Conservation (phyloP, 2,888 invertebrate genomes). For the Adelognathus sp. region DNA sequence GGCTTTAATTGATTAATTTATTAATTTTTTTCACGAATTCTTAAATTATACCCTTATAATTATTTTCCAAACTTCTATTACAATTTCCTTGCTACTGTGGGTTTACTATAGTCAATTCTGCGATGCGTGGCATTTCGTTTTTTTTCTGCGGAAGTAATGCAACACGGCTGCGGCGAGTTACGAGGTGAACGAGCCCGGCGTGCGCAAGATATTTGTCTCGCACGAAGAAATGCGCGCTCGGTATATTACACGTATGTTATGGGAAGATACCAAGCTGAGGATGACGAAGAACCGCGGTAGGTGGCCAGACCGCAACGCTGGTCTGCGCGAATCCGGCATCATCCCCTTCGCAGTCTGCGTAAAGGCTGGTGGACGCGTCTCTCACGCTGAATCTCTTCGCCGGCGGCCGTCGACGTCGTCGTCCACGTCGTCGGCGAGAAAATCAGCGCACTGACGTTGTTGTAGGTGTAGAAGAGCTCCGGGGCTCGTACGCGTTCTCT, state of each 20-base stretch:
- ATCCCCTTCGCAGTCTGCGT: conserved; percentile 22
- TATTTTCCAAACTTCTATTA: neutral
- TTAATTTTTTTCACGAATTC: neutral
- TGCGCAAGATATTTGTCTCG: conserved; percentile 48
- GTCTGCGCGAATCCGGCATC: conserved; percentile 42
- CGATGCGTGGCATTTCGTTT: neutral
- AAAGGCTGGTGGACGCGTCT: conserved; percentile 27
- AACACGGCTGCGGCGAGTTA: conserved; percentile 11
- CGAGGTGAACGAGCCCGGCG: conserved; percentile 39
- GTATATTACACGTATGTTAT: conserved; percentile 11
- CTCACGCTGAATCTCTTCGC: conserved; percentile 49
- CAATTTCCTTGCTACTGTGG: neutral
- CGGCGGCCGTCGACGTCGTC: conserved; percentile 17
- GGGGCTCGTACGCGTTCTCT: conserved; percentile 37
- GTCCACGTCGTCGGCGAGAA: conserved; percentile 11
- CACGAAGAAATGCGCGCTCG: conserved; percentile 26
- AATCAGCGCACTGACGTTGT: conserved; percentile 36
- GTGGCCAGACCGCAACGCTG: conserved; percentile 52
- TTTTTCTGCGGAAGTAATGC: conserved; percentile 50
- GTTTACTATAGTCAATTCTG: neutral
- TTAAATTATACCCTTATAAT: neutral
- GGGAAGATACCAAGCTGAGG: neutral
- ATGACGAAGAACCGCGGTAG: conserved; percentile 53
- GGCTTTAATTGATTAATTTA: no score
- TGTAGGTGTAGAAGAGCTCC: conserved; percentile 48